Conservation (phyloP, 1,140 invertebrate genomes). For the Lasaia peninsularis region DNA sequence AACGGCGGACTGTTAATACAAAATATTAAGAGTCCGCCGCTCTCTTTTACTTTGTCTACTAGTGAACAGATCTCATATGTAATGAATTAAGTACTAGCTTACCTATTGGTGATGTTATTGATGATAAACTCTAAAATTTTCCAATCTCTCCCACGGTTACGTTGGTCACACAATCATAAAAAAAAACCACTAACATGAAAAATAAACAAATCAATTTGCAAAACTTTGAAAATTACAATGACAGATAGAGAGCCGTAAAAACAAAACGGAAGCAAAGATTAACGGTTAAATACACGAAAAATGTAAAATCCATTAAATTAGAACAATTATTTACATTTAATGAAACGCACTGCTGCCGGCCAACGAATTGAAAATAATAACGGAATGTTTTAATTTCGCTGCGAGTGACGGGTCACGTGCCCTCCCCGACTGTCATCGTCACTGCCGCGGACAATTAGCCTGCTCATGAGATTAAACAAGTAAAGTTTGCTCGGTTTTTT, state of each 20-base stretch:
- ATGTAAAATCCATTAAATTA: neutral
- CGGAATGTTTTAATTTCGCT: constrained; percentile 75
- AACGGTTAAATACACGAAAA: neutral
- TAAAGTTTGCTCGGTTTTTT: constrained; percentile 53
- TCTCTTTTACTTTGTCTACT: too few relatives aligned
- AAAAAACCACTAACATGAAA: too few relatives aligned
- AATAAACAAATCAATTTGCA: too few relatives aligned
- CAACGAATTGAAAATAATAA: constrained; percentile 69
- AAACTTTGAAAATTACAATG: too few relatives aligned
- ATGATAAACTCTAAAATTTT: too few relatives aligned
- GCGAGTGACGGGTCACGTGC: constrained; percentile 74
- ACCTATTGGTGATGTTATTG: too few relatives aligned
- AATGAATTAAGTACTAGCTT: too few relatives aligned
- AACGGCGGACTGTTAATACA: neutral
- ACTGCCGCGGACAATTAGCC: constrained; percentile 70
- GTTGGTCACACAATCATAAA: too few relatives aligned
- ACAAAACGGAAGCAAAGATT: too few relatives aligned
- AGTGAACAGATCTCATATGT: too few relatives aligned
- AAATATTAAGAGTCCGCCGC: neutral
- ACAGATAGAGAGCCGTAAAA: too few relatives aligned
- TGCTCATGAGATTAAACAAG: constrained; percentile 73
- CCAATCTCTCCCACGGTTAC: too few relatives aligned
- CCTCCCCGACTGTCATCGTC: constrained; percentile 62
- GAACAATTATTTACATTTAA: constrained; percentile 3
- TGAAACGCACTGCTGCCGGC: constrained; percentile 20